These are phyloP conservation scores for Paralichthys olivaceus DNA, from an alignment of 2,113 vertebrate genomes.

Conservation along the genomic window DNA sequence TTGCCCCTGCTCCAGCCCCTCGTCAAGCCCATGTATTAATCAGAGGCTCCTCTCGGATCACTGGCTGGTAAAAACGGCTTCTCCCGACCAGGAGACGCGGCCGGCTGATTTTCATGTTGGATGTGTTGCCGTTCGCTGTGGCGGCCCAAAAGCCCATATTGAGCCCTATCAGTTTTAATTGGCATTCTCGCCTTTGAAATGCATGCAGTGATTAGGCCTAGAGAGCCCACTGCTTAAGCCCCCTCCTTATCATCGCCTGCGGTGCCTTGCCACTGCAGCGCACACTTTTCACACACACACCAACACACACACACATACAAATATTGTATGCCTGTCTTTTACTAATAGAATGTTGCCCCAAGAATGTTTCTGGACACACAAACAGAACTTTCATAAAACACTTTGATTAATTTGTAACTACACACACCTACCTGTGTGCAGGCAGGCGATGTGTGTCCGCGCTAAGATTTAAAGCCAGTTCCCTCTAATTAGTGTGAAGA, in stretches of 20 bases:
- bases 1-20: conserved; percentile 15
- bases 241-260: conserved; percentile 73
- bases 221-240: conserved; percentile 70
- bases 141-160: conserved; percentile 75
- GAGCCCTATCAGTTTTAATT: conserved; percentile 83
- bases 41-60: conserved; percentile 48
- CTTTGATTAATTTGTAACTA: conserved; percentile 47
- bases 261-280: conserved; percentile 52
- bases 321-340: conserved; percentile 7
- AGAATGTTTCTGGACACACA: conserved; percentile 43
- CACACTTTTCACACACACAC: conserved; percentile 25
- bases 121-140: conserved; percentile 59
- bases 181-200: conserved; percentile 80
- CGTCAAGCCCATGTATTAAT: conserved; percentile 49
- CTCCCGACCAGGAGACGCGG: conserved; percentile 52
- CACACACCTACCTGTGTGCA: conserved; percentile 30
- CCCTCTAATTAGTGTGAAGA: conserved; percentile 75
- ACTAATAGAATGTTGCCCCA: conserved; percentile 39
- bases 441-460: conserved; percentile 48
- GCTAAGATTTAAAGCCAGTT: conserved; percentile 56
- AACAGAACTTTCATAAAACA: conserved; percentile 27
- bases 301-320: conserved; percentile 9
- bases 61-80: conserved; percentile 38
- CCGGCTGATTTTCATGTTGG: conserved; percentile 73
- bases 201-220: conserved; percentile 74